phyloP scores from a whole-genome alignment of 2,888 invertebrate genomes.

The Morpho helenor region DNA sequence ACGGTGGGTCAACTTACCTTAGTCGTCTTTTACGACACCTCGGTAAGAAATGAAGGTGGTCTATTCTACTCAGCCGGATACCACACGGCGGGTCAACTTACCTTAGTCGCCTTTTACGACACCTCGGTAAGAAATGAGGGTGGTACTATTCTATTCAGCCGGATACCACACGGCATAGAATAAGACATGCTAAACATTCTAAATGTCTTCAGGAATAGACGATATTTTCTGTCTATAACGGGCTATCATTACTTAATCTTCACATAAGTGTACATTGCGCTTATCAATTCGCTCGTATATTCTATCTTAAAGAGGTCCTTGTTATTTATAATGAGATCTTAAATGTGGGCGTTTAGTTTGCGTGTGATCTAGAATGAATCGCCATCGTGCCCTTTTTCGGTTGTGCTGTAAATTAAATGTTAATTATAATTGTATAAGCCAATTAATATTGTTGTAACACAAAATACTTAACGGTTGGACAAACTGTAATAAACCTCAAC shows the following conservation, averaged over 20 bases:
- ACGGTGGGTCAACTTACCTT: too few species aligned
- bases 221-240: background rate
- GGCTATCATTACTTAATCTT: conserved; percentile 1
- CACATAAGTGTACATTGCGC: conserved; percentile 2
- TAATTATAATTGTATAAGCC: conserved; percentile 21
- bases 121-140: too few species aligned
- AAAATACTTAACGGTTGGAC: background rate
- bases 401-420: conserved; percentile 22
- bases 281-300: conserved; percentile 12
- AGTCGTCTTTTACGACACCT: too few species aligned
- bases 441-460: conserved; percentile 3
- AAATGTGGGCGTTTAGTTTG: conserved; percentile 23
- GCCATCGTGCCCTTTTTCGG: conserved; percentile 22
- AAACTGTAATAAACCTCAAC: too few species aligned
- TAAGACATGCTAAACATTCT: too few species aligned
- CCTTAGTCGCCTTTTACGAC: too few species aligned
- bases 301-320: conserved; percentile 19
- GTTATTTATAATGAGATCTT: conserved; percentile 29
- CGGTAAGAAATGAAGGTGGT: too few species aligned
- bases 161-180: too few species aligned
- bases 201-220: too few species aligned
- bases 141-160: too few species aligned
- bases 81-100: too few species aligned
- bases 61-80: too few species aligned
- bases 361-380: conserved; percentile 27